Evolutionary conservation across 2,113 vertebrate genomes (phyloP), one percentile per base, ranked within the genome.

Genomic region (Daubentonia madagascariensis): DNA sequence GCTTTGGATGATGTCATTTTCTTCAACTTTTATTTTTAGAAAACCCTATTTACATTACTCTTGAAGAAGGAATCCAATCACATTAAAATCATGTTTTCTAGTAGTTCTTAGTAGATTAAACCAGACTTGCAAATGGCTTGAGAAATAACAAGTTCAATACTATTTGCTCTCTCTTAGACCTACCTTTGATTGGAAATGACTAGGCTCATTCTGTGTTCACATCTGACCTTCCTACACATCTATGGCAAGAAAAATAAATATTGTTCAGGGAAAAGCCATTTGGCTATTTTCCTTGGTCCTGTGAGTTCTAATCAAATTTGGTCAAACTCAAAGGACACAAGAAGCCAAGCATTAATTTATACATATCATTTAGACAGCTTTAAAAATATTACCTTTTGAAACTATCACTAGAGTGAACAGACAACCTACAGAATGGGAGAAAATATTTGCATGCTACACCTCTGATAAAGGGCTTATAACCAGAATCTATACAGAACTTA

Each of bases 11-110:
- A 87, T 92, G n/a, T 52, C 10, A 70, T 76, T 95, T 96, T 83
- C 61, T 87, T 63, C 73, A 63, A 65, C 5, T 89, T 85, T 80
- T 84, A 87, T 68, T 94, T 97, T 90, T 86, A 86, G 68, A 96
- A 85, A 76, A 57, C 3, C 9, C 22, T 54, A 13, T 61, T 96
- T 91, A 89, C 6, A 32, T 87, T 65, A 73, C 25, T 89, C 45
- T 91, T n/a, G 68, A 76, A 81, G 40, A 85, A 95, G 43, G 17
- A 97, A 54, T 75, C 57, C 81, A 91, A 96, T 92, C 43, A 65
- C 43, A 83, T 67, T 80, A 95, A 89, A 90, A 79, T 59, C 50
- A 43, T 4, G 4, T 83, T 89, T 88, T 78, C 78, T 91, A 61
- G 48, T 73, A 75, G 45, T 88, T 93, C 54, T n/a, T 94, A 80